Evolutionary conservation across 2,113 vertebrate genomes (phyloP).

Genomic region (Myiozetetes cayanensis): DNA sequence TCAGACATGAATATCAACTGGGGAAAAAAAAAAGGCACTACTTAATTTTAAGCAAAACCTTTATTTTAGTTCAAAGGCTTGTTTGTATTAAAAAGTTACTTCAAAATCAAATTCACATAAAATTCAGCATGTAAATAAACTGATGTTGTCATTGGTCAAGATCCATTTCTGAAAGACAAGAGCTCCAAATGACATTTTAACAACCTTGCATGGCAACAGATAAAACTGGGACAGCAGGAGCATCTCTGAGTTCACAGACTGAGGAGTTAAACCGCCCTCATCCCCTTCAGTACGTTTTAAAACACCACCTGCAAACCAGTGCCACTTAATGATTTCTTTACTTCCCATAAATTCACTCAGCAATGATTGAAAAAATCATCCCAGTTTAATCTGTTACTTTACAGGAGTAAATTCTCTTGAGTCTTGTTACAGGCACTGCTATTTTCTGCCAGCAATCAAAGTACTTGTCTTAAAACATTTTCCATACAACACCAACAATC

Average conservation of each 20-base stretch:
- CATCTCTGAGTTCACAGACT: not conserved
- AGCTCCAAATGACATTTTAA: not conserved
- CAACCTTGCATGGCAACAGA: not conserved
- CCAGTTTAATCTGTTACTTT: constrained; percentile 8
- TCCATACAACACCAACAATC: not conserved
- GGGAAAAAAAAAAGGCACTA: not conserved
- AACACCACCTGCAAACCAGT: not conserved
- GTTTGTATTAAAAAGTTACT: constrained; percentile 60
- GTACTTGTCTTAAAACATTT: not conserved
- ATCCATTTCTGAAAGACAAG: not conserved
- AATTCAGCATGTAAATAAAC: constrained; percentile 30
- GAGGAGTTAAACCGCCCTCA: not conserved
- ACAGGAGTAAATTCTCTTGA: not conserved
- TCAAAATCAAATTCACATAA: constrained; percentile 53
- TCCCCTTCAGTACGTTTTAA: not conserved
- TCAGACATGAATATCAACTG: rapidly evolving
- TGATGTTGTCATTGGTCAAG: not conserved
- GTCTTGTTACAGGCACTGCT: not conserved
- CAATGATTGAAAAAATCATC: not conserved
- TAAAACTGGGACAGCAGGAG: not conserved
- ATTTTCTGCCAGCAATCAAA: not conserved
- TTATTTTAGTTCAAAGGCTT: constrained; percentile 67
- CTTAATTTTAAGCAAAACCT: constrained; percentile 35
- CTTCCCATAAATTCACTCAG: not conserved
- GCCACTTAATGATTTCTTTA: not conserved